Base-by-base conservation (phyloP, 1,140 invertebrate species). In the Drosophila sucinea region DNA sequence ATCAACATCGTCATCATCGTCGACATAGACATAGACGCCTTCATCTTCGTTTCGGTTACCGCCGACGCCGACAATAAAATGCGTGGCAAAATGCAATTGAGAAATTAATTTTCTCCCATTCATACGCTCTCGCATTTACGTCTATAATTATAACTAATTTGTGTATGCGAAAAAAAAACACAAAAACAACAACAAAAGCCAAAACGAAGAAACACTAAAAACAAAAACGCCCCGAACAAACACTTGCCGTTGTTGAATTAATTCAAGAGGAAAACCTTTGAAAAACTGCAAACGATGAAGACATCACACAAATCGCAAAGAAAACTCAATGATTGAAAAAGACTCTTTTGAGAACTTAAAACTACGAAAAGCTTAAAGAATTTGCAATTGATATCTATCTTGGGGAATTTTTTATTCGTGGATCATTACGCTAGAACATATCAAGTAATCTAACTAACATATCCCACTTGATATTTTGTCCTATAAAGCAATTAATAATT, bases 121-220 rank as follows among this genome's bases (percentile, higher is more conserved):
- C 84, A 77, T 76, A 80, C 73, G 76, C 60, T 63, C 74, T 83
- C 84, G 79, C 79, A 83, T 77, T 86, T 87, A 69, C 76, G 76
- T 81, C 83, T 89, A 83, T 87, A 87, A 87, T 87, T 87, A 87
- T 84, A 84, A 89, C 79, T 87, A 87, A 87, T 87, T 87, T 89
- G 79, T 87, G 83, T 83, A 87, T 87, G 70, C 67, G 76, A 67
- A 61, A 47, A 71, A 47, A 25, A 63, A 65, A 41, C 67, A 33
- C 44, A 60, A 25, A 30, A 69, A 25, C 29, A 67, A 32, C 40
- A 69, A 38, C 67, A 70, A 25, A 27, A 57, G 56, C 70, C 67
- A 10, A 47, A 63, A 54, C 64, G 44, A 27, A 51, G 25, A 51
- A 56, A 54, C 68, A 86, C 67, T 60, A 60, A 33, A 51, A 66